Base-by-base conservation (phyloP, 2,113 vertebrate genomes). In the Oceanodroma tethys region DNA sequence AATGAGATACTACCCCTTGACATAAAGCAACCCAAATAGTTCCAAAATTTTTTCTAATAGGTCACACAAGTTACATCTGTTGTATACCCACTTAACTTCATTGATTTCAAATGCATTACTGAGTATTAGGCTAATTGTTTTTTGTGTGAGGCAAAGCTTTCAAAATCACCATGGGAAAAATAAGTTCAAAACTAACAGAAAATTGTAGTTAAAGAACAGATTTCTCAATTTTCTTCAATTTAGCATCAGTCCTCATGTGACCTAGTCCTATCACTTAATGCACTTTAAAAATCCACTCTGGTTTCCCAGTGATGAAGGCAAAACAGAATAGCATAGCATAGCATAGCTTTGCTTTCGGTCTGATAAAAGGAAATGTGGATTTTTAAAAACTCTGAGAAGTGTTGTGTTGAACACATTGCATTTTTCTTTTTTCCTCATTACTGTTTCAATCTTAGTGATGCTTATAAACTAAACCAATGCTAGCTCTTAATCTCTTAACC, bases 151-250 rank as follows among this genome's bases (percentile, higher is more conserved):
- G 32, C 29, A 67, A 86, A 72, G 75, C 42, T 93, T 92, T 89
- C 68, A 86, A 81, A 93, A 91, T 81, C 68, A 42, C 55, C 47
- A 27, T 17, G 65, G 89, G 91, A 95, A 86, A 91, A 90, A 55
- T 73, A 91, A 78, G 72, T 94, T 96, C 76, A 95, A 79, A 81
- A 62, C 45, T 53, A 88, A 91, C 65, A 95, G 83, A 94, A 82
- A 83, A 53, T 55, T 16, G 2, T 63, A 86, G 66, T 52, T 88
- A 92, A 82, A 94, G 70, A 85, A 63, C 42, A 93, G 67, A 53
- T 73, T 91, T 92, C 67, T 65, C 58, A 40, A 48, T 95, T 88
- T 97, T 88, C 66, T 91, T 92, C 80, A 81, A 38, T 88, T 93
- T 92, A 81, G 38, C 34, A 42, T 86, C 72, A 86, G 80, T 80